Evolutionary conservation across 2,888 invertebrate genomes (phyloP), one percentile per base, ranked within the genome.

Genomic region (Bimastos eiseni): DNA sequence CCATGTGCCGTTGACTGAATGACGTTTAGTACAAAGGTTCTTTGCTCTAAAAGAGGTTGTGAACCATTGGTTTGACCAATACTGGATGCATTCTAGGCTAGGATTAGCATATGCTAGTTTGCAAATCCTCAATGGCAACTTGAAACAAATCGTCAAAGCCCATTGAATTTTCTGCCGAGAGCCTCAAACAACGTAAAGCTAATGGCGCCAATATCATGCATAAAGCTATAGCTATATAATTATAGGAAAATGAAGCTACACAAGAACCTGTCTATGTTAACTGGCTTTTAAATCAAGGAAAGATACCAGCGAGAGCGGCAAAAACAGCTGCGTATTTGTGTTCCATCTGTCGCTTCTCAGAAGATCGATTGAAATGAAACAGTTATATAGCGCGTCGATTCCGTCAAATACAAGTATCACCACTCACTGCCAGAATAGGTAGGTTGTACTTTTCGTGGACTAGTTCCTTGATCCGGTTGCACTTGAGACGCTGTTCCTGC

Each of bases 361-460:
- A 8, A n/a, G n/a, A 70, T 70, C 70, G 49, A 17, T 70, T 8
- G 70, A 70, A 70, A 30, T 13, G 11, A 70, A n/a, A n/a, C 13
- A 70, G 30, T 70, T n/a, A 70, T n/a, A n/a, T 13, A 70, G 70
- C 3, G 70, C 30, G 13, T n/a, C n/a, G 70, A 70, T 70, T 70
- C 70, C 70, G 30, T 70, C 70, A 70, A 70, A 70, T 49, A 70
- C 70, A 70, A n/a, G n/a, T 70, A 13, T 30, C n/a, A n/a, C 17
- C 34, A 86, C 86, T 34, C 37, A 86, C 86, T 17, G 86, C 86
- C 36, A 37, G 86, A 36, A 37, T 21, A 24, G 86, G 86, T 36
- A 86, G 86, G 37, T 34, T 24, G 86, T 86, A 86, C 86, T 86
- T 86, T 34, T 36, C 38, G 89, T 17, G n/a, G 89, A 89, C 44